Percentiles rank a stretch among this genome's conserved stretches.
Evolutionary conservation across 2,888 invertebrate genomes (phyloP).

Genomic region (Drosophila nigritarsus): DNA sequence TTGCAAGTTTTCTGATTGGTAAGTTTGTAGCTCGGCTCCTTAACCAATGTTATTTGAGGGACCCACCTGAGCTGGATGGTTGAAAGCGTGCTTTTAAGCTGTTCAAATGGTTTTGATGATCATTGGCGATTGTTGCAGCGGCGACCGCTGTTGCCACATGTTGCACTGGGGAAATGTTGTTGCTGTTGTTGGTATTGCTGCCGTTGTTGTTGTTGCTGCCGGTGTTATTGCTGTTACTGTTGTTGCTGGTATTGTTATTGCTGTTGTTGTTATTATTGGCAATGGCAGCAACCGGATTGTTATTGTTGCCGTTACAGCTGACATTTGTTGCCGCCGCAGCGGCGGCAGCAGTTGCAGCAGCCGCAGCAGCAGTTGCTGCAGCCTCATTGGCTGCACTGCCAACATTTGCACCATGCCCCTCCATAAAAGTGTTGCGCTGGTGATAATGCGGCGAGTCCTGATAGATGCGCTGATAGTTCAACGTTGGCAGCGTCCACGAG

Average conservation of each 20-base stretch:
- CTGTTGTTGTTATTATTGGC: conserved; percentile 14
- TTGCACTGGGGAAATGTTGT: conserved; percentile 69
- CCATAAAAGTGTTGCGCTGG: conserved; percentile 81
- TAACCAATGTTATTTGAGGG: too few species aligned
- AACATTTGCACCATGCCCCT: conserved; percentile 36
- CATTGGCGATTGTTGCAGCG: conserved; percentile 80
- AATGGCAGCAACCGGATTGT: conserved; percentile 30
- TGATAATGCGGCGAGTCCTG: conserved; percentile 82
- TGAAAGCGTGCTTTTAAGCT: conserved; percentile 79
- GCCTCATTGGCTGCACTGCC: conserved; percentile 34
- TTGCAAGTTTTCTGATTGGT: neutral
- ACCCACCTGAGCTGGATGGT: conserved; percentile 77
- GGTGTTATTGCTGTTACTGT: conserved; percentile 19
- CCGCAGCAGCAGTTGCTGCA: conserved; percentile 49
- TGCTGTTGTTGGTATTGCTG: conserved; percentile 33
- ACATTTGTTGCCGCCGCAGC: conserved; percentile 33
- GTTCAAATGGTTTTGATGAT: conserved; percentile 79
- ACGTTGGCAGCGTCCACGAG: conserved; percentile 83
- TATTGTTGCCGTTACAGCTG: conserved; percentile 31
- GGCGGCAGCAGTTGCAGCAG: conserved; percentile 53
- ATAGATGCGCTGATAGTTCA: conserved; percentile 84
- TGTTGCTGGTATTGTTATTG: conserved; percentile 13
- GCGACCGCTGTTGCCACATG: conserved; percentile 82
- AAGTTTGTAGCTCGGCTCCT: neutral
- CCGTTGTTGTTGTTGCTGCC: conserved; percentile 14